These are phyloP conservation scores for Candidula unifasciata DNA, from an alignment of 2,888 invertebrate genomes.

Conservation along the genomic window DNA sequence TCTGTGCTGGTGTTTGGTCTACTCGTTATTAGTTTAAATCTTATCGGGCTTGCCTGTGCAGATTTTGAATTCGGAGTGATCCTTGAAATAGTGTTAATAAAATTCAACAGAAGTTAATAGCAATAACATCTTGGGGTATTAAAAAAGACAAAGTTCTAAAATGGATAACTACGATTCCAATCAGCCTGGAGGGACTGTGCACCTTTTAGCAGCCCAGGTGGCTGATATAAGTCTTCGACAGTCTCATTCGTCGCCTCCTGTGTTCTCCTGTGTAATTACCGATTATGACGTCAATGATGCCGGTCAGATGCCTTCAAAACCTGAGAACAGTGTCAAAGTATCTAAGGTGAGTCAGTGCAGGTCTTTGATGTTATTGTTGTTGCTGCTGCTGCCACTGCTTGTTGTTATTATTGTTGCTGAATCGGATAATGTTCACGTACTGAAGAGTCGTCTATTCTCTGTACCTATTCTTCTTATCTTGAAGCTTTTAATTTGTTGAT, in stretches of 20 bases:
- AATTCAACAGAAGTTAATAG: background rate
- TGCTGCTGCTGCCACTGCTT: no score
- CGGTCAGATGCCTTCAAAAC: background rate
- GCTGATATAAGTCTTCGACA: constrained; percentile 44
- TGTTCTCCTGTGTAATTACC: constrained; percentile 57
- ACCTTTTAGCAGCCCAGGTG: constrained; percentile 54
- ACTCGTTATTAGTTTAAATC: no score
- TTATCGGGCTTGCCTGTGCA: no score
- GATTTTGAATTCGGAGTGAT: no score
- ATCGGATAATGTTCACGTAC: no score
- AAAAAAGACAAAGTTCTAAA: background rate
- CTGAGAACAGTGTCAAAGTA: background rate
- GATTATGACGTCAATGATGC: constrained; percentile 47
- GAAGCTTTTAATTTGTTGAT: no score
- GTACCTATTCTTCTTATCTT: background rate
- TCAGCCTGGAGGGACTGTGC: constrained; percentile 47
- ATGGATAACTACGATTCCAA: constrained; percentile 35
- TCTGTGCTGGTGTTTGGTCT: no score
- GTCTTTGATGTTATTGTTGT: no score
- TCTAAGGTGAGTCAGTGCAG: constrained; percentile 30
- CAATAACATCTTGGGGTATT: no score
- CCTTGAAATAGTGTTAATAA: no score
- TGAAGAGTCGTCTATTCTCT: no score
- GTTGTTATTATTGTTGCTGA: no score
- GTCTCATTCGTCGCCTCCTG: constrained; percentile 53